A percentile compares a stretch with the other conserved stretches of the same genome.
Evolutionary conservation across 1,140 invertebrate genomes (phyloP).

Genomic region (Chrysoperla carnea): DNA sequence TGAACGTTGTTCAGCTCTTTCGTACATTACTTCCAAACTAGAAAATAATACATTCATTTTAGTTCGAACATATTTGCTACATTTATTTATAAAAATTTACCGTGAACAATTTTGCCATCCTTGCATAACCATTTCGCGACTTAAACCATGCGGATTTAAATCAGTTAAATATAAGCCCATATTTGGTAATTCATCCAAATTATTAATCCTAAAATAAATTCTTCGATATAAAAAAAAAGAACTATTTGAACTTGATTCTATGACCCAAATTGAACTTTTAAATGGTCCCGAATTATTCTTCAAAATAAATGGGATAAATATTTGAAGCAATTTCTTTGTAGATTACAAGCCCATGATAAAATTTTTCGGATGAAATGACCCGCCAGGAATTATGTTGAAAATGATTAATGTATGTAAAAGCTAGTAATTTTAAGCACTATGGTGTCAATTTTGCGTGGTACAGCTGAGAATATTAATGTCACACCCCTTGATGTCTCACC

Average conservation of each 20-base stretch:
- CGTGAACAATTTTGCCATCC: slow-evolving; percentile 78
- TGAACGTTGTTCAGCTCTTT: slow-evolving; percentile 58
- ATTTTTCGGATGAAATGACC: slow-evolving; percentile 1
- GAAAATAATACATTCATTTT: slow-evolving; percentile 3
- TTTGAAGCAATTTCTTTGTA: too few species aligned
- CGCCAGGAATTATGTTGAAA: too few species aligned
- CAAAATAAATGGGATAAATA: too few species aligned
- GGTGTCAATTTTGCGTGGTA: too few species aligned
- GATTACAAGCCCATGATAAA: neutral
- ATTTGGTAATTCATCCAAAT: slow-evolving; percentile 59
- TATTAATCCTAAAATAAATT: slow-evolving; percentile 49
- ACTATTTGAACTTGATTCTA: neutral
- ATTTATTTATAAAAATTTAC: slow-evolving; percentile 18
- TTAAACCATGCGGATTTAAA: slow-evolving; percentile 70
- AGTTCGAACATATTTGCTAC: neutral
- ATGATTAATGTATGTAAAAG: too few species aligned
- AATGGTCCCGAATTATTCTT: neutral
- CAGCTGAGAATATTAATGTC: too few species aligned
- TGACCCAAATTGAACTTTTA: neutral
- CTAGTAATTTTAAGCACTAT: too few species aligned
- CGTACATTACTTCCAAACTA: slow-evolving; percentile 62
- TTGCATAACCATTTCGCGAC: slow-evolving; percentile 64
- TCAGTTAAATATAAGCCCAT: slow-evolving; percentile 70
- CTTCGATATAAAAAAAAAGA: slow-evolving; percentile 2
- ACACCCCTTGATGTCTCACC: too few species aligned